phyloP scores from a whole-genome alignment of 2,888 invertebrate genomes.

The Germaria angustata region DNA sequence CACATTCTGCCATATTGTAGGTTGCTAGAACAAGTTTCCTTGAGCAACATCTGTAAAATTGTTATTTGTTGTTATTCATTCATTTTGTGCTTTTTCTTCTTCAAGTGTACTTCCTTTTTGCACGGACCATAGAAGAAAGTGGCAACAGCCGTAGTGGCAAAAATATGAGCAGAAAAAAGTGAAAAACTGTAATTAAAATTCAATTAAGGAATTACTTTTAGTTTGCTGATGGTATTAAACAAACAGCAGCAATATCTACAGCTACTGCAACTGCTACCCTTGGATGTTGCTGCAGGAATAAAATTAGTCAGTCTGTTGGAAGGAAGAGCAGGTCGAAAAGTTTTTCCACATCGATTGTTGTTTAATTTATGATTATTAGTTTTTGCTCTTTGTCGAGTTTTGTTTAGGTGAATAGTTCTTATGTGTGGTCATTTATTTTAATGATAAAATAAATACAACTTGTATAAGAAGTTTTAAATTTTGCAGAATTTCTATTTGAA shows the following conservation, averaged over 20 bases:
- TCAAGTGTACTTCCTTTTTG: conserved; percentile 41
- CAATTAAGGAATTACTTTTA: conserved; percentile 70
- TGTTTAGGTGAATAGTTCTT: conserved; percentile 61
- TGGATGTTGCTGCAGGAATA: conserved; percentile 14
- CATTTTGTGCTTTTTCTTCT: not conserved
- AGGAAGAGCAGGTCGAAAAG: conserved; percentile 64
- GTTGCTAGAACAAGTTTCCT: conserved; percentile 25
- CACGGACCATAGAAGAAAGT: conserved; percentile 33
- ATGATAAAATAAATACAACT: conserved; percentile 16
- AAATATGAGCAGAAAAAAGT: conserved; percentile 56
- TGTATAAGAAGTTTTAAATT: not conserved
- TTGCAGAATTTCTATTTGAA: not conserved
- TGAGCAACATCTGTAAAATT: conserved; percentile 64
- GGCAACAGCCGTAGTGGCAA: conserved; percentile 43
- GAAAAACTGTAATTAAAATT: conserved; percentile 71
- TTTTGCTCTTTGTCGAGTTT: conserved; percentile 50
- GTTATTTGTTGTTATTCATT: conserved; percentile 50
- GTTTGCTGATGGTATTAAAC: conserved; percentile 59
- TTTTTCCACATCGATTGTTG: conserved; percentile 67
- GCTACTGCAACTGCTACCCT: not conserved
- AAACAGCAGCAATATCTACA: conserved; percentile 39
- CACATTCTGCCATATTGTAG: not conserved
- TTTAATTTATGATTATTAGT: conserved; percentile 67
- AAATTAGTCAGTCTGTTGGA: conserved; percentile 16
- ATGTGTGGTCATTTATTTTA: conserved; percentile 59